These are phyloP conservation scores for Philaethria dido DNA, from an alignment of 2,888 invertebrate species.

Conservation along the genomic window DNA sequence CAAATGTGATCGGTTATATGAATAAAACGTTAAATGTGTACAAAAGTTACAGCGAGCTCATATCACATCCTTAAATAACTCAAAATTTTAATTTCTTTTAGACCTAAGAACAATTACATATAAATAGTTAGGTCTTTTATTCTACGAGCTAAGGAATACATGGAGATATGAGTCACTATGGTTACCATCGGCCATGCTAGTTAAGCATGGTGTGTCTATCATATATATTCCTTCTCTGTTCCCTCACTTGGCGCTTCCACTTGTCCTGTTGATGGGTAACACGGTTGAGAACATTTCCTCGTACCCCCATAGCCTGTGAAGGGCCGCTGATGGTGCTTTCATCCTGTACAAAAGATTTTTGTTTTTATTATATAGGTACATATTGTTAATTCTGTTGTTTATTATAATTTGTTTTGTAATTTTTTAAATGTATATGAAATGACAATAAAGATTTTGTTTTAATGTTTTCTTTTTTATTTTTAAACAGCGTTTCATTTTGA, in stretches of 20 bases:
- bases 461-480: neutral
- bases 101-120: neutral
- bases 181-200: slow-evolving; percentile 67
- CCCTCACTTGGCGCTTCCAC: slow-evolving; percentile 98
- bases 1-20: neutral
- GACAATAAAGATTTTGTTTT: slow-evolving; percentile 12
- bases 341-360: slow-evolving; percentile 75
- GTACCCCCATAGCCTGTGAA: slow-evolving; percentile 90
- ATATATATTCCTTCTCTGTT: slow-evolving; percentile 97
- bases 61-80: neutral
- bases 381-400: too few species aligned
- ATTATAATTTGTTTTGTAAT: slow-evolving; percentile 6
- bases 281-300: slow-evolving; percentile 94
- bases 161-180: neutral
- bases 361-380: slow-evolving; percentile 3
- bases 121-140: neutral
- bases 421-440: slow-evolving; percentile 2
- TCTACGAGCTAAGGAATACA: neutral
- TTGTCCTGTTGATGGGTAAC: slow-evolving; percentile 98
- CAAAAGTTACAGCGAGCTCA: neutral
- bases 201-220: slow-evolving; percentile 99
- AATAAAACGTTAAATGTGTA: neutral
- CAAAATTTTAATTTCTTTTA: too few species aligned
- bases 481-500: neutral
- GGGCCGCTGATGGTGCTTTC: slow-evolving; percentile 85